phyloP scores from a whole-genome alignment of 2,113 vertebrate genomes.

The Papio anubis region DNA sequence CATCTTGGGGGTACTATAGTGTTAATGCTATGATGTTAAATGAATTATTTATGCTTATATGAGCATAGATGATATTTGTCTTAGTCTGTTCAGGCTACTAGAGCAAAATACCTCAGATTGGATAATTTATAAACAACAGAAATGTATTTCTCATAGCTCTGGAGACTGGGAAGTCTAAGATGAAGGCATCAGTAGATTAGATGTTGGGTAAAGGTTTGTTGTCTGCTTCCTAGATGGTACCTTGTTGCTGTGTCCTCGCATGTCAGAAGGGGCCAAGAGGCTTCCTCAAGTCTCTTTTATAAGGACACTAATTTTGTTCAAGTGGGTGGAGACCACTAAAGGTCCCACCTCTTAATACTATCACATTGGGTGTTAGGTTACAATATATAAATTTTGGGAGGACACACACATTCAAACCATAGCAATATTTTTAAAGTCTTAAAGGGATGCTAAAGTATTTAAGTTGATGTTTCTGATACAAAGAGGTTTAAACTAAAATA shows the following conservation, averaged over 20 bases:
- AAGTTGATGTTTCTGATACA: not conserved
- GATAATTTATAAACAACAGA: not conserved
- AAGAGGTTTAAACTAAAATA: slow-evolving; percentile 5
- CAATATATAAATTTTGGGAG: not conserved
- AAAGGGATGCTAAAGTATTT: not conserved
- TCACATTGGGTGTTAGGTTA: not conserved
- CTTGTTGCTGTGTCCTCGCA: not conserved
- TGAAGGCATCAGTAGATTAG: not conserved
- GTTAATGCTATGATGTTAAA: not conserved
- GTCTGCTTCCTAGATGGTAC: not conserved
- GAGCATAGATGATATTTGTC: not conserved
- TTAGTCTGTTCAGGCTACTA: not conserved
- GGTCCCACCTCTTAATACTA: not conserved
- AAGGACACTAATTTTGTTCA: not conserved
- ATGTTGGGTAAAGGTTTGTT: not conserved
- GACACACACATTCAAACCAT: not conserved
- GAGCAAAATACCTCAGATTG: not conserved
- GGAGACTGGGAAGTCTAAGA: not conserved
- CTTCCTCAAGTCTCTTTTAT: not conserved
- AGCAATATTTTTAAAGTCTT: not conserved
- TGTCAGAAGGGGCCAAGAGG: not conserved
- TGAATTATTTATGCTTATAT: not conserved
- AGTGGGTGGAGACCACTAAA: not conserved
- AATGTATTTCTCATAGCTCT: not conserved
- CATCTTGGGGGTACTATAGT: not conserved